Evolutionary conservation across 1,140 invertebrate species (phyloP), one percentile per base, ranked within the genome.

Genomic region (Subanguina moxae): DNA sequence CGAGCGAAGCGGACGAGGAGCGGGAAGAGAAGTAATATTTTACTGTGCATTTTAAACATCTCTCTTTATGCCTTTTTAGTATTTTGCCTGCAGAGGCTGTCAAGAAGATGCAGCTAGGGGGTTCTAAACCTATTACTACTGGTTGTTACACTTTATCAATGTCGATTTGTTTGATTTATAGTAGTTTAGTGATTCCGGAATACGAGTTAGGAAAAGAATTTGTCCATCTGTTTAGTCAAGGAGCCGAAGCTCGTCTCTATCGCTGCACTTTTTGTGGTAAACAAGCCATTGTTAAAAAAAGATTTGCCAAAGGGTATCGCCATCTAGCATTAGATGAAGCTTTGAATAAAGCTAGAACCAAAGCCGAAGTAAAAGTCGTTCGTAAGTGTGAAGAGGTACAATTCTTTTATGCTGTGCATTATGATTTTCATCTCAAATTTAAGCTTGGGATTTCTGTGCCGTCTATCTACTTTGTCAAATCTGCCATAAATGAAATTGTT

Each of bases 261-360:
- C 85, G 86, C 57, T 89, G 89, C 25, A 82, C 82, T 23, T 96
- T 90, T 84, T 86, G 92, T 45, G 91, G 90, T 17, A 88, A 87
- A 83, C 83, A 86, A 27, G 88, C 88, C 9, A 84, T 97, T 65
- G 84, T 93, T 0, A 98, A 98, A 83, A 91, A 97, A 83, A 86
- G 95, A 71, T 97, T 97, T 82, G 79, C 85, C 13, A 98, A 97
- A 85, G 89, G 87, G 57, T 98, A 98, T 78, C 87, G 95, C 32
- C 91, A 95, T 83, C 86, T 88, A 1, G 87, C 89, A 42, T 85
- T 98, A 38, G 93, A 98, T 82, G 82, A 84, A 23, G 84, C 86
- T 61, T 85, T 98, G 28, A 93, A 91, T 1, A 90, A 90, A 82
- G 91, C 95, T 78, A 85, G 94, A 76, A 90, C 92, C 62, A 92